These are phyloP conservation scores for Spinibarbus caldwelli DNA, from an alignment of 2,797 vertebrate genomes.

Conservation along the genomic window DNA sequence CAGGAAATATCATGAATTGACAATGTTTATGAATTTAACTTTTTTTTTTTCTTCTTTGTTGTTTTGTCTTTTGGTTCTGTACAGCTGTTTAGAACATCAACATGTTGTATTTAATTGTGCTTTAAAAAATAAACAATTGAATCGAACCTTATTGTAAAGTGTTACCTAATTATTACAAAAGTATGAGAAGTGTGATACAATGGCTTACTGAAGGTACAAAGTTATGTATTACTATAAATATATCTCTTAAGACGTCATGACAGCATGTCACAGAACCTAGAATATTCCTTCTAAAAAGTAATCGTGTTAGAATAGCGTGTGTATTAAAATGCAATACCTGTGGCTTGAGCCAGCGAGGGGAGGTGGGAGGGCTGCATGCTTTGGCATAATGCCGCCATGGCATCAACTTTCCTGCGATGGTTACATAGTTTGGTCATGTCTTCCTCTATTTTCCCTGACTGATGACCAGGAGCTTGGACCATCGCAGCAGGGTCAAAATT, in stretches of 20 bases:
- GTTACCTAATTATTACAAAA: not conserved
- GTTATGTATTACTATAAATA: too few relatives aligned
- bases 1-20: not conserved
- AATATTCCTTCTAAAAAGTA: not conserved
- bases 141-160: not conserved
- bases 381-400: conserved; percentile 88
- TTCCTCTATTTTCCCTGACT: conserved; percentile 86
- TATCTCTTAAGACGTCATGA: not conserved
- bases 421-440: conserved; percentile 98
- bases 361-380: conserved; percentile 87
- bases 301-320: not conserved
- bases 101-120: not conserved
- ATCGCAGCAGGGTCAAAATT: conserved; percentile 86
- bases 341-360: conserved; percentile 73
- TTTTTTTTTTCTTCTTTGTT: too few relatives aligned
- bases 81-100: not conserved
- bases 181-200: not conserved
- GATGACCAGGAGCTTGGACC: conserved; percentile 82
- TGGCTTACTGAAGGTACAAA: too few relatives aligned
- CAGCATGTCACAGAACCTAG: not conserved
- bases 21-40: not conserved
- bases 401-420: conserved; percentile 92
- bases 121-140: not conserved
- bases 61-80: not conserved
- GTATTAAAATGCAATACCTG: conserved; percentile 70